Evolutionary conservation across 2,113 vertebrate species (phyloP), one percentile per base, ranked within the genome.

Genomic region (Aldabrachelys gigantea): DNA sequence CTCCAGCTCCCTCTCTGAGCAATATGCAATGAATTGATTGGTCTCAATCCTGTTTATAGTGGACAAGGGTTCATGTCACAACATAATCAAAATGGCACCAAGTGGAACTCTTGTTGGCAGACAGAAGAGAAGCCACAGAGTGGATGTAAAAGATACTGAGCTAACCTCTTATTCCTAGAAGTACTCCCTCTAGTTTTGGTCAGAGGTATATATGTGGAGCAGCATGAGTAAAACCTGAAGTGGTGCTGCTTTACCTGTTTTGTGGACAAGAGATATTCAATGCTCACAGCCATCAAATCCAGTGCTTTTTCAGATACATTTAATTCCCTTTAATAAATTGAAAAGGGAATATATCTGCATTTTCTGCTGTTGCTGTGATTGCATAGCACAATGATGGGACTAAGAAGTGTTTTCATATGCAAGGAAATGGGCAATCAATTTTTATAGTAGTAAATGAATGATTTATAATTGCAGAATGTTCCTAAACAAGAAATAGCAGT

Each of bases 321-420:
- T 81, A 76, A 69, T 90, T 87, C 3, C 16, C 21, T 56, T 89
- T 27, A 52, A 80, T 81, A 83, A 87, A 85, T 13, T 2, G n/a
- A 75, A 25, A 8, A 1, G 3, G 1, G 14, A 57, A 19, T 7
- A 12, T 12, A 1, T 41, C 11, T 1, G 1, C 41, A 8, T 76
- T 76, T 76, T 44, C 72, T 41, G 72, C 72, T 69, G 65, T 38
- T 38, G n/a, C 65, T 21, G 65, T 38, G 10, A 49, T 22, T 47
- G 38, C 8, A 29, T 44, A 29, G 25, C 29, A 44, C 14, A 57
- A 19, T 4, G 38, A 29, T 41, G 13, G 27, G 8, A 82, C 11
- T 8, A 25, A 54, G 21, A 13, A 54, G 27, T 24, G 12, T 22
- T 24, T 76, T 44, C 38, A 76, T 76, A 44, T 7, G 27, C 11